Percentiles rank a stretch among this genome's conserved stretches.
phyloP scores from a whole-genome alignment of 2,888 invertebrate genomes.

The Desoria tigrina region DNA sequence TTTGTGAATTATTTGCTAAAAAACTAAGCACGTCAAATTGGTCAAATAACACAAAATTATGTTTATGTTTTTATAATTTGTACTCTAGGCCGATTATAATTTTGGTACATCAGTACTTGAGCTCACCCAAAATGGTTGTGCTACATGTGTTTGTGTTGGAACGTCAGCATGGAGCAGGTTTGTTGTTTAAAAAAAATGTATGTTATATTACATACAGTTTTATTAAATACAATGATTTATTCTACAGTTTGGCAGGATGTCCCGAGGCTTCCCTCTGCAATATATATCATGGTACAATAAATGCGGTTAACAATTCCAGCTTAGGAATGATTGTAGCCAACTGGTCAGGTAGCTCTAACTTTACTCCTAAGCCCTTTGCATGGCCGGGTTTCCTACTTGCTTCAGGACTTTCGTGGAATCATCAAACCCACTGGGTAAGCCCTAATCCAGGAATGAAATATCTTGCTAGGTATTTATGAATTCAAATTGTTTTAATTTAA shows the following conservation, averaged over 20 bases:
- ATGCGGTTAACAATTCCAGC: constrained; percentile 60
- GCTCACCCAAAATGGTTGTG: constrained; percentile 59
- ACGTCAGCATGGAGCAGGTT: constrained; percentile 65
- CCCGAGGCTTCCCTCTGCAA: constrained; percentile 65
- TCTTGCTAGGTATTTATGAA: constrained; percentile 5
- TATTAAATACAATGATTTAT: too few relatives aligned
- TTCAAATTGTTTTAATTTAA: not conserved
- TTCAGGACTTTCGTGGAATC: constrained; percentile 65
- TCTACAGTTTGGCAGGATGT: constrained; percentile 62
- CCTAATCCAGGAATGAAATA: not conserved
- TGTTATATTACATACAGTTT: constrained; percentile 1
- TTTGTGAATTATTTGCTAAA: constrained; percentile 15
- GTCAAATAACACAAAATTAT: too few relatives aligned
- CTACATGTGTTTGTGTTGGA: constrained; percentile 63
- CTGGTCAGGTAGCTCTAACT: constrained; percentile 64
- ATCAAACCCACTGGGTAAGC: constrained; percentile 59
- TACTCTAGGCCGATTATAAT: constrained; percentile 61
- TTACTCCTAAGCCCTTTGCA: constrained; percentile 64
- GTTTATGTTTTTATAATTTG: constrained; percentile 21
- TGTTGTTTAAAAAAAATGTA: not conserved
- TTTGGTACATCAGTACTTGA: constrained; percentile 61
- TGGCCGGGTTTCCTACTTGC: constrained; percentile 64
- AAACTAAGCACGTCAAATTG: too few relatives aligned
- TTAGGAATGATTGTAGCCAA: constrained; percentile 63
- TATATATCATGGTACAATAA: constrained; percentile 62